Evolutionary conservation across 2,797 vertebrate species (phyloP).

Genomic region (Fratercula arctica): DNA sequence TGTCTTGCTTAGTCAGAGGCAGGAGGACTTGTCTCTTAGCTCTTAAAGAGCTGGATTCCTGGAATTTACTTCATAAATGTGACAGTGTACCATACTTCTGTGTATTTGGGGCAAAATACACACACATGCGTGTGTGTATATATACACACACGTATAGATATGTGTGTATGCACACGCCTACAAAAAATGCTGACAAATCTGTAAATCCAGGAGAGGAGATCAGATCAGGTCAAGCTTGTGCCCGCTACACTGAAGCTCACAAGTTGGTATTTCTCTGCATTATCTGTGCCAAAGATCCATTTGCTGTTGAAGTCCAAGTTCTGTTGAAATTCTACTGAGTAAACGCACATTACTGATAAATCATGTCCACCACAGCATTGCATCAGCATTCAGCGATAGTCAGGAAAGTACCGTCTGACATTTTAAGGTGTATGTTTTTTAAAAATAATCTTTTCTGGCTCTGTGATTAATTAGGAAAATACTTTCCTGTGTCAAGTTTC

Average conservation of each 20-base stretch:
- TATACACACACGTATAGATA: not conserved
- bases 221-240: not conserved
- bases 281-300: not conserved
- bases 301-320: not conserved
- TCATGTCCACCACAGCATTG: not conserved
- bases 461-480: not conserved
- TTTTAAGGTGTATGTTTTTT: not conserved
- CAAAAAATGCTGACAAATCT: not conserved
- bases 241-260: not conserved
- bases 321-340: not conserved
- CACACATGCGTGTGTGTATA: accelerated
- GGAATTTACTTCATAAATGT: not conserved
- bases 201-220: not conserved
- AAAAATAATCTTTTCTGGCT: not conserved
- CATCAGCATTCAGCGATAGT: not conserved
- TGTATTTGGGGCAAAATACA: not conserved
- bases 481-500: not conserved
- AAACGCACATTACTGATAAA: not conserved
- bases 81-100: not conserved
- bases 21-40: not conserved
- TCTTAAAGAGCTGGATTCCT: not conserved
- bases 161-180: accelerated
- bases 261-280: not conserved
- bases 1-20: not conserved
- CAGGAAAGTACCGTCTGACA: not conserved